A percentile compares a stretch with the other conserved stretches of the same genome.
Evolutionary conservation across 2,888 invertebrate species (phyloP).

Genomic region (Steinernema scapterisci): DNA sequence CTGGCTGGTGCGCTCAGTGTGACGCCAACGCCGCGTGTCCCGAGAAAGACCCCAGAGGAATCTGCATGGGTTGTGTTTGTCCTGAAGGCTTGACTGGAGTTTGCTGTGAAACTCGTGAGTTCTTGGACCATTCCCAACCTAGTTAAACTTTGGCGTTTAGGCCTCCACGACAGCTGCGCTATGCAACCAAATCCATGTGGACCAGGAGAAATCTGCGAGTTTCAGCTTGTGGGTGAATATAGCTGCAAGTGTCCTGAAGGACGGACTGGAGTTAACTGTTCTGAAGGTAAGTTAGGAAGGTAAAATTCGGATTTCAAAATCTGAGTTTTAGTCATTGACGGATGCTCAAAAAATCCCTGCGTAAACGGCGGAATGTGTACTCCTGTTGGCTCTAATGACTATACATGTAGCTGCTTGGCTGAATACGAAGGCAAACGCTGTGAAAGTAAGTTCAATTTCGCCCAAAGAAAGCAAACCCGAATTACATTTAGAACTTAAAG

Average conservation of each 20-base stretch:
- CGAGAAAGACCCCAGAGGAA: not conserved
- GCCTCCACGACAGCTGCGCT: too few species aligned
- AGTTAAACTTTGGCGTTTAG: too few species aligned
- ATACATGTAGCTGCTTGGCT: not conserved
- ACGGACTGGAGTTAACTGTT: not conserved
- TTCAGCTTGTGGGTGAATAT: not conserved
- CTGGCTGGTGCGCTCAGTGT: not conserved
- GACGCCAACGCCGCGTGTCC: not conserved
- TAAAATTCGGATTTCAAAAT: too few species aligned
- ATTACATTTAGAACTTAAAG: too few species aligned
- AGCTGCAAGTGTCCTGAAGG: not conserved
- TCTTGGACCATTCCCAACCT: too few species aligned
- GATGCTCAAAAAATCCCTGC: not conserved
- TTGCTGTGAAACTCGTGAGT: conserved; percentile 8
- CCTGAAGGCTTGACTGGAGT: not conserved
- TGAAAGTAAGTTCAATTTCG: not conserved
- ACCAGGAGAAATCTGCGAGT: too few species aligned
- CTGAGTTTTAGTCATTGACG: not conserved
- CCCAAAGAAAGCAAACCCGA: too few species aligned
- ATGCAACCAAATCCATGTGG: too few species aligned
- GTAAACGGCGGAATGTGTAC: not conserved
- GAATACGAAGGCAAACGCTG: not conserved
- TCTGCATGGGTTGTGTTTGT: not conserved
- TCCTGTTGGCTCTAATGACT: not conserved
- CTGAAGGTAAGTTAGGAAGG: not conserved